Evolutionary conservation across 2,888 invertebrate species (phyloP).

Genomic region (Polydrusus pterygomalis): DNA sequence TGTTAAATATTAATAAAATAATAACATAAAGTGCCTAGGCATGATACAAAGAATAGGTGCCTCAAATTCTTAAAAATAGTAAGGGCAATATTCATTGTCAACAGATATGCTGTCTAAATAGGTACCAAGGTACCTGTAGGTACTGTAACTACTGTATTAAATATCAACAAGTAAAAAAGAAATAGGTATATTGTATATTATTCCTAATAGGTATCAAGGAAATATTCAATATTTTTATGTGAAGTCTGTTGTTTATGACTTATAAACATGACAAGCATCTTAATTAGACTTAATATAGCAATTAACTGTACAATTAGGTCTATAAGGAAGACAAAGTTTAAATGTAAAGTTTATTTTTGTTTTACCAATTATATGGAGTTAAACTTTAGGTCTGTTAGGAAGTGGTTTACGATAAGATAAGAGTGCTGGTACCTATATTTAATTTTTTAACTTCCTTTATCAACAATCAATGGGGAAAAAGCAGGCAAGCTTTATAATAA

Average conservation of each 20-base stretch:
- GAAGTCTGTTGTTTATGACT: conserved; percentile 14
- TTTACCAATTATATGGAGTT: not conserved
- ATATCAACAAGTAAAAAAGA: too few relatives aligned
- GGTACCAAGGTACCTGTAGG: too few relatives aligned
- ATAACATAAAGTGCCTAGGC: too few relatives aligned
- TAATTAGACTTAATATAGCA: conserved; percentile 62
- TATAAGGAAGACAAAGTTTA: not conserved
- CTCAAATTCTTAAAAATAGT: too few relatives aligned
- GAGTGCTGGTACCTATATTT: conserved; percentile 4
- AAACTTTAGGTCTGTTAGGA: conserved; percentile 4
- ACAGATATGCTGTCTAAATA: too few relatives aligned
- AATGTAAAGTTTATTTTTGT: not conserved
- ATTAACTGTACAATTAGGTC: conserved; percentile 33
- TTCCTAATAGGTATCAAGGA: too few relatives aligned
- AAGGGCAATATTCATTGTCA: too few relatives aligned
- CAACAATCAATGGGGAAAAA: conserved; percentile 46
- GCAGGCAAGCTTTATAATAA: conserved; percentile 45
- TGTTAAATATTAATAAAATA: too few relatives aligned
- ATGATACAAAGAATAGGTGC: too few relatives aligned
- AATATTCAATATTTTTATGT: not conserved
- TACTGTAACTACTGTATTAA: too few relatives aligned
- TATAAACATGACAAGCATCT: conserved; percentile 42
- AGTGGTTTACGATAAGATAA: conserved; percentile 9
- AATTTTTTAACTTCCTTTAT: conserved; percentile 26
- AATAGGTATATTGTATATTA: too few relatives aligned